These are phyloP conservation scores for Tapera naevia DNA, from an alignment of 2,797 vertebrate species.

Conservation along the genomic window DNA sequence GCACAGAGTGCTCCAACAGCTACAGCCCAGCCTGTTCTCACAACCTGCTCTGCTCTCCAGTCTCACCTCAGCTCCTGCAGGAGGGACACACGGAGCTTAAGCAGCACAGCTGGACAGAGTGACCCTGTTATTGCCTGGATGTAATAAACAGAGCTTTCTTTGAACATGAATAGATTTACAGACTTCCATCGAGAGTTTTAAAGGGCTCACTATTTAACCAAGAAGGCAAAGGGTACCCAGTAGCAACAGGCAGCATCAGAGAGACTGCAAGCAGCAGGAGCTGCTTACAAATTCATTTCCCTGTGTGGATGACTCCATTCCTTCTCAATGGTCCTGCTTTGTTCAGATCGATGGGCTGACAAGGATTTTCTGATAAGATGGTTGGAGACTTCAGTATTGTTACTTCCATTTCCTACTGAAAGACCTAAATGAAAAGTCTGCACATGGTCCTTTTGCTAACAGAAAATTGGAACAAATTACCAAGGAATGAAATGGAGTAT, in stretches of 20 bases:
- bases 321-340: too few relatives aligned
- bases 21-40: rapidly evolving
- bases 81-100: too few relatives aligned
- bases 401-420: not conserved
- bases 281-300: not conserved
- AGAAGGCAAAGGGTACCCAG: not conserved
- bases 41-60: too few relatives aligned
- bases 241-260: rapidly evolving
- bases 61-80: too few relatives aligned
- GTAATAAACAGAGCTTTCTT: not conserved
- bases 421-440: not conserved
- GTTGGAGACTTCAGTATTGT: not conserved
- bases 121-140: not conserved
- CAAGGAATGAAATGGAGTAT: not conserved
- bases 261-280: not conserved
- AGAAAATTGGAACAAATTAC: constrained; percentile 1
- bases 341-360: too few relatives aligned
- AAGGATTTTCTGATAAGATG: not conserved
- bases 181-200: not conserved
- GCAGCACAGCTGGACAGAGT: rapidly evolving
- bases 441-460: not conserved
- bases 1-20: too few relatives aligned
- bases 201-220: not conserved
- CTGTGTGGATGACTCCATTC: too few relatives aligned
- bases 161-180: not conserved